Evolutionary conservation across 2,797 vertebrate species (phyloP).

Genomic region (Enteromius paludinosus): DNA sequence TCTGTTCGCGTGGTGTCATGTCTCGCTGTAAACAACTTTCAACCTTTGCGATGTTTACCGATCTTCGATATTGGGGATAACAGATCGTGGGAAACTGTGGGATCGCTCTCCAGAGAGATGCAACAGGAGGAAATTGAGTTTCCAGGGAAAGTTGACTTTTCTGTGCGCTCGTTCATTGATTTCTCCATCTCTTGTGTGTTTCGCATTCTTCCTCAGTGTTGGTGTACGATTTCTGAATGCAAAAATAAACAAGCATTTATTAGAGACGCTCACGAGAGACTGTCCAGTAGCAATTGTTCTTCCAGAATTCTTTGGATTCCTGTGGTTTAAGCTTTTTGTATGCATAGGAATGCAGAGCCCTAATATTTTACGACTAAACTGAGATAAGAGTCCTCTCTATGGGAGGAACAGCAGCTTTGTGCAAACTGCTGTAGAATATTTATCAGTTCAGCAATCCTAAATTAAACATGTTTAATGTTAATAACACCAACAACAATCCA

Average conservation of each 20-base stretch:
- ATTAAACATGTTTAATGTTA: not conserved
- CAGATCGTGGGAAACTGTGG: constrained; percentile 20
- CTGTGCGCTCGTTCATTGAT: not conserved
- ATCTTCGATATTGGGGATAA: not conserved
- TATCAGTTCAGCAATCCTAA: not conserved
- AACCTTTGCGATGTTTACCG: not conserved
- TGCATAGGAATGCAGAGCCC: constrained; percentile 66
- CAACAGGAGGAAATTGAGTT: constrained; percentile 23
- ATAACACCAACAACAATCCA: not conserved
- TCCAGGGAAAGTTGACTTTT: constrained; percentile 22
- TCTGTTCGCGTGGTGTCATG: not conserved
- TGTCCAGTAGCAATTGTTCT: constrained; percentile 72
- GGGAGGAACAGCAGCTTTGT: constrained; percentile 14
- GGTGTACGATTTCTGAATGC: constrained; percentile 6
- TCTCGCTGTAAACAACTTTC: not conserved
- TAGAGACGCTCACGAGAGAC: constrained; percentile 57
- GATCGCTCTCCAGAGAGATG: constrained; percentile 9
- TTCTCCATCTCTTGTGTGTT: not conserved
- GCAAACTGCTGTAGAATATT: not conserved
- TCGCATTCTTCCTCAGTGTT: not conserved
- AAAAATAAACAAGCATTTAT: constrained; percentile 55
- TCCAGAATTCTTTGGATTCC: constrained; percentile 74
- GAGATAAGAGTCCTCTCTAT: constrained; percentile 34
- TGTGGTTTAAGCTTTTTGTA: constrained; percentile 71
- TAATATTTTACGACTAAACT: constrained; percentile 59